Conservation (phyloP, 2,888 invertebrate species). For the Smittia aterrima region DNA sequence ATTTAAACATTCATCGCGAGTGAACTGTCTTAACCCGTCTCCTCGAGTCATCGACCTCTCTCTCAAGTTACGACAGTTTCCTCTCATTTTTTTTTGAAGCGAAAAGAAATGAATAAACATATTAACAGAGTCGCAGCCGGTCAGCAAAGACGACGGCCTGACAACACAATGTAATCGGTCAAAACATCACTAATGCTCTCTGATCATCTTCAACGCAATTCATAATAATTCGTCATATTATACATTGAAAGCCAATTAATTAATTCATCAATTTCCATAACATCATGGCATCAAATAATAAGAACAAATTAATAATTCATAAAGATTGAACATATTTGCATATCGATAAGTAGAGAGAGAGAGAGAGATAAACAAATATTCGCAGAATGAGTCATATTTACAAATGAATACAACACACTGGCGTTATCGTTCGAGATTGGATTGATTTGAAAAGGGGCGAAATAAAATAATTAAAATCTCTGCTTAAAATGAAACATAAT, state of each 20-base stretch:
- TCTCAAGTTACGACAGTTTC: no score
- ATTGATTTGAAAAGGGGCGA: background rate
- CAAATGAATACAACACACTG: background rate
- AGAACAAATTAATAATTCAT: constrained; percentile 5
- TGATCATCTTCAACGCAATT: no score
- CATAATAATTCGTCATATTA: background rate
- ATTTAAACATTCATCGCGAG: background rate
- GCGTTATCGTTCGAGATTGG: background rate
- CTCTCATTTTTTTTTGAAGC: no score
- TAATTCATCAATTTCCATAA: constrained; percentile 11
- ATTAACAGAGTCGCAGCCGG: no score
- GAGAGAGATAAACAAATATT: background rate
- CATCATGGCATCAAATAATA: background rate
- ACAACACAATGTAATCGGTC: no score
- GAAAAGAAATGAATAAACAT: no score
- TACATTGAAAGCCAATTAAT: constrained; percentile 16
- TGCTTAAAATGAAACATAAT: background rate
- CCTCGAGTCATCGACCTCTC: no score
- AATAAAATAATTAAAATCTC: background rate
- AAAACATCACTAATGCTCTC: no score
- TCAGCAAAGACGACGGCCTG: no score
- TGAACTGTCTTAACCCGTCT: no score
- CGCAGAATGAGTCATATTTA: constrained; percentile 17
- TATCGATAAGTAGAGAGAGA: background rate
- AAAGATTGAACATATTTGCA: background rate